Percentiles rank a stretch among this genome's conserved stretches.
Conservation (phyloP, 2,888 invertebrate genomes). For the Labia minor region DNA sequence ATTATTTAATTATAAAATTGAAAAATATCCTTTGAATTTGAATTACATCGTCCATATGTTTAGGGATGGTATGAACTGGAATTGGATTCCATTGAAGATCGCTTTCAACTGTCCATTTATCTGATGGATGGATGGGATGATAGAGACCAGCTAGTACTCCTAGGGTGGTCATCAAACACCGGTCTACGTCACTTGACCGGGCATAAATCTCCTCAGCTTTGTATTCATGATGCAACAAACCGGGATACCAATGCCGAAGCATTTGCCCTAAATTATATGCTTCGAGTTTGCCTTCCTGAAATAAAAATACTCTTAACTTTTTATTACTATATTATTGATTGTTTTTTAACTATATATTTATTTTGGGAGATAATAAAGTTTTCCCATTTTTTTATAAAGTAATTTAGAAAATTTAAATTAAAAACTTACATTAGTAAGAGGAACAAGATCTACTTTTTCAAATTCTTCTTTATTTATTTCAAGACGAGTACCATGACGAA, state of each 20-base stretch:
- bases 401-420: too few relatives aligned
- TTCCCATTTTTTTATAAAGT: too few relatives aligned
- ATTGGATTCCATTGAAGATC: constrained; percentile 68
- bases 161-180: constrained; percentile 78
- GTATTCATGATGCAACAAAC: constrained; percentile 52
- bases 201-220: constrained; percentile 48
- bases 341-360: too few relatives aligned
- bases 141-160: constrained; percentile 67
- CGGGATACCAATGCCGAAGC: constrained; percentile 56
- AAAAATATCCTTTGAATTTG: too few relatives aligned
- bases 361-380: too few relatives aligned
- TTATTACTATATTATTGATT: too few relatives aligned
- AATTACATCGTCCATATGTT: constrained; percentile 55
- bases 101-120: background rate
- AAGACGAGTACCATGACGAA: constrained; percentile 72
- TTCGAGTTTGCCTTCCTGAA: constrained; percentile 62
- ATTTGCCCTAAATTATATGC: constrained; percentile 61
- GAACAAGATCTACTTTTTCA: too few relatives aligned
- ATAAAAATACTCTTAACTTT: too few relatives aligned
- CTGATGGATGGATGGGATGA: constrained; percentile 48
- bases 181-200: constrained; percentile 65
- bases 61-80: constrained; percentile 67
- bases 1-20: too few relatives aligned
- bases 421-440: too few relatives aligned
- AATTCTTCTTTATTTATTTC: constrained; percentile 42